These are phyloP conservation scores for Anaspis maculata DNA, from an alignment of 2,888 invertebrate genomes.

Conservation along the genomic window DNA sequence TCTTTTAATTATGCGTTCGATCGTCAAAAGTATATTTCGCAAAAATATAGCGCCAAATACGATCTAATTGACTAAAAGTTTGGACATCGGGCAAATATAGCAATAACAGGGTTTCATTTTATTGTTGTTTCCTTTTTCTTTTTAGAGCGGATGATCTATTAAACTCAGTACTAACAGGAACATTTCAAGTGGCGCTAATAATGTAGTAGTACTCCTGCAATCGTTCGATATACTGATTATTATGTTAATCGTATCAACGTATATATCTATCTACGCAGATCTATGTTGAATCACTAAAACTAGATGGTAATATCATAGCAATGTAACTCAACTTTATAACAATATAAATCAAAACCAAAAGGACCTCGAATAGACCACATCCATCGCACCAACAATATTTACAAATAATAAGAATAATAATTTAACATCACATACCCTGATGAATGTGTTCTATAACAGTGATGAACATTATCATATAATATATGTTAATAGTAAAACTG, in stretches of 20 bases:
- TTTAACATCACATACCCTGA: background rate
- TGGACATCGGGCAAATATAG: conserved; percentile 22
- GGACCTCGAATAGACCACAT: conserved; percentile 8
- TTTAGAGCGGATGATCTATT: conserved; percentile 13
- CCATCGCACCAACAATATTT: conserved; percentile 1
- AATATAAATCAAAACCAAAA: conserved; percentile 11
- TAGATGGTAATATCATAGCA: conserved; percentile 25
- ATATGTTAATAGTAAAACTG: conserved; percentile 17
- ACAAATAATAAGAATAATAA: background rate
- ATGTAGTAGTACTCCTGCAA: conserved; percentile 30
- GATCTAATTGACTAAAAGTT: conserved; percentile 33
- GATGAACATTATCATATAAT: background rate
- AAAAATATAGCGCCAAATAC: conserved; percentile 27
- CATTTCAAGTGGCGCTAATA: conserved; percentile 31
- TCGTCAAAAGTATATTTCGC: conserved; percentile 17
- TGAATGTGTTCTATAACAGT: conserved; percentile 1
- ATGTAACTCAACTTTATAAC: conserved; percentile 21
- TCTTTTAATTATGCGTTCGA: too few species aligned
- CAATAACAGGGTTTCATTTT: conserved; percentile 8
- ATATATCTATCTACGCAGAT: conserved; percentile 33
- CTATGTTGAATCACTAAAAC: conserved; percentile 34
- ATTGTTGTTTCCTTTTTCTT: conserved; percentile 4
- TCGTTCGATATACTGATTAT: conserved; percentile 37
- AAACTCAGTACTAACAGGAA: conserved; percentile 32
- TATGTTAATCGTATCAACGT: conserved; percentile 31